Base-by-base conservation (phyloP, 2,113 vertebrate species). In the Rhinolophus sinicus region DNA sequence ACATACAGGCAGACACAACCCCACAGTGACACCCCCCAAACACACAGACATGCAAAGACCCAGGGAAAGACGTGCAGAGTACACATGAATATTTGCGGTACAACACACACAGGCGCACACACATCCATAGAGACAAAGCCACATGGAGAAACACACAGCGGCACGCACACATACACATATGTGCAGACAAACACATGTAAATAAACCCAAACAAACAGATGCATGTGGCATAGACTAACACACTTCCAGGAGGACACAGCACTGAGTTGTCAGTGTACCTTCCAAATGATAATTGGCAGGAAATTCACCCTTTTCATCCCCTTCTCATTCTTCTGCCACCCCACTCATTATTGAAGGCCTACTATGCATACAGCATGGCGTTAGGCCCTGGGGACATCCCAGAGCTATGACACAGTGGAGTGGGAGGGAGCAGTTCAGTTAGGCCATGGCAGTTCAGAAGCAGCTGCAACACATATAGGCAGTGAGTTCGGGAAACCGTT, bases 231-330 rank as follows among this genome's bases (percentile, higher is more conserved):
- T 19, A 76, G 67, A 67, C 2, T 6, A 6, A 38, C 58, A 26
- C 16, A 6, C 1, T 44, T 54, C 40, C 60, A 7, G n/a, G 38
- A 38, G 58, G 22, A 26, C 24, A 47, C 0, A 54, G 33, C 30
- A 9, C 33, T 7, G 12, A 21, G 64, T n/a, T n/a, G 38, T 40
- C 8, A 8, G 3, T 56, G 22, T 1, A 0, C 11, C 16, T 26
- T 77, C 47, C 67, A 65, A 50, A 44, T 30, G 9, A 84, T 40
- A 84, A 82, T 8, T 40, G 22, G 30, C 35, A 62, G 44, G 35
- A 75, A 26, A 44, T 2, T 54, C 30, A 24, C 44, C 47, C 76
- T 92, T 65, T 44, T 44, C 35, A 58, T 13, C 8, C 35, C 21
- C 18, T 18, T 62, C 38, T n/a, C 38, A 38, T 33, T 26, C 26